Evolutionary conservation across 2,113 vertebrate species (phyloP).

Genomic region (Speoplatyrhinus poulsoni): DNA sequence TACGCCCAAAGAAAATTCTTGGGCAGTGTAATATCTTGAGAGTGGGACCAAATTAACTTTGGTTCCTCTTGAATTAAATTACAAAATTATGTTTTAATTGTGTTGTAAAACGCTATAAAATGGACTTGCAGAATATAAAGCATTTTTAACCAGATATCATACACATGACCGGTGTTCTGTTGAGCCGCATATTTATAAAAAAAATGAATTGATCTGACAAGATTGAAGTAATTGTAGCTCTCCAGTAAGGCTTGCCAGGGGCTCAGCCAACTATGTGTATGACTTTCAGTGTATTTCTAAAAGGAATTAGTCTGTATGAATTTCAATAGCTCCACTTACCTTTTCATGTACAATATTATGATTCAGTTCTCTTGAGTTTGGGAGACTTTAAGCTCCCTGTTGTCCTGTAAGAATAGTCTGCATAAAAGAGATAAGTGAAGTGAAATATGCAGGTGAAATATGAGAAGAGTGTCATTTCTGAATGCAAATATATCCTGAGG

Average conservation of each 20-base stretch:
- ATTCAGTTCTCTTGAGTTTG: constrained; percentile 34
- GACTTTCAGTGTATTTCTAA: constrained; percentile 48
- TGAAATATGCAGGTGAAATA: constrained; percentile 33
- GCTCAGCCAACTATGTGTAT: constrained; percentile 51
- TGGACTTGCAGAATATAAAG: constrained; percentile 10
- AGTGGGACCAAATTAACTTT: not conserved
- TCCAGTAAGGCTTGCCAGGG: constrained; percentile 52
- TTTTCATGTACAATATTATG: constrained; percentile 44
- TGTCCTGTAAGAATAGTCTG: constrained; percentile 31
- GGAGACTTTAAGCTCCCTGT: constrained; percentile 45
- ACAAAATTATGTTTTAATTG: not conserved
- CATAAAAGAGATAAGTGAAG: constrained; percentile 25
- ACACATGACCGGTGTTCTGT: constrained; percentile 3
- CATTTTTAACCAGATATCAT: constrained; percentile 10
- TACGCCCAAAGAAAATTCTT: not conserved
- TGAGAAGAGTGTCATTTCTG: constrained; percentile 4
- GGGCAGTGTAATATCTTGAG: not conserved
- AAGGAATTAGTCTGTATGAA: constrained; percentile 64
- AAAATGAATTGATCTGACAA: constrained; percentile 36
- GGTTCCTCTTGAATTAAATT: not conserved
- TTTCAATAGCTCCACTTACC: constrained; percentile 58
- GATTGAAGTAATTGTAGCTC: constrained; percentile 45
- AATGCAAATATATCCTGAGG: constrained; percentile 9
- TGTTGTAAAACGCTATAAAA: constrained; percentile 12
- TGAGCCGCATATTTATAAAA: constrained; percentile 29